Conservation (phyloP, 1,140 invertebrate species). For the Rhopalosiphum padi region DNA sequence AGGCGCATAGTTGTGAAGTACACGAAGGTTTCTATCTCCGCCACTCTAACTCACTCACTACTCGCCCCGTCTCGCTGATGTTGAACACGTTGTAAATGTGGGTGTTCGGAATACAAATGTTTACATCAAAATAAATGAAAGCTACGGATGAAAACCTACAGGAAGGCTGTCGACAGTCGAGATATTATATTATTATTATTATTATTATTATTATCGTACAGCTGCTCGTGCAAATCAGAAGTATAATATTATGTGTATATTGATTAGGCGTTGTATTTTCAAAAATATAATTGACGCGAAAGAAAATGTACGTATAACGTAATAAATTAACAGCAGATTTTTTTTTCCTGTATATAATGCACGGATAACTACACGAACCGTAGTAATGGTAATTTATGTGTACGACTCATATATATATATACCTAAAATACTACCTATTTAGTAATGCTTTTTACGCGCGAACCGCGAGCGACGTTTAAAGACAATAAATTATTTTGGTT, state of each 20-base stretch:
- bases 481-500: background rate
- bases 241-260: background rate
- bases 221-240: background rate
- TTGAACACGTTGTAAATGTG: background rate
- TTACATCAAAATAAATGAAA: background rate
- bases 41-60: background rate
- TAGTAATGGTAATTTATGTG: background rate
- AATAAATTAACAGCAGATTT: background rate
- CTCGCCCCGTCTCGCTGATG: fast-evolving
- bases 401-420: background rate
- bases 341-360: background rate
- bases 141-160: background rate
- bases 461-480: background rate
- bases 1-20: background rate
- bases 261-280: background rate
- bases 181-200: background rate
- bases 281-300: background rate
- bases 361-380: background rate
- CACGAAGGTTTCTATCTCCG: background rate
- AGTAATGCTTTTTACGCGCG: background rate
- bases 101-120: background rate
- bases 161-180: background rate
- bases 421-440: background rate
- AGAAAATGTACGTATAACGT: background rate
- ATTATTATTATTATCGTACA: background rate